Conservation (phyloP, 2,797 vertebrate species). For the Linurgus olivaceus region DNA sequence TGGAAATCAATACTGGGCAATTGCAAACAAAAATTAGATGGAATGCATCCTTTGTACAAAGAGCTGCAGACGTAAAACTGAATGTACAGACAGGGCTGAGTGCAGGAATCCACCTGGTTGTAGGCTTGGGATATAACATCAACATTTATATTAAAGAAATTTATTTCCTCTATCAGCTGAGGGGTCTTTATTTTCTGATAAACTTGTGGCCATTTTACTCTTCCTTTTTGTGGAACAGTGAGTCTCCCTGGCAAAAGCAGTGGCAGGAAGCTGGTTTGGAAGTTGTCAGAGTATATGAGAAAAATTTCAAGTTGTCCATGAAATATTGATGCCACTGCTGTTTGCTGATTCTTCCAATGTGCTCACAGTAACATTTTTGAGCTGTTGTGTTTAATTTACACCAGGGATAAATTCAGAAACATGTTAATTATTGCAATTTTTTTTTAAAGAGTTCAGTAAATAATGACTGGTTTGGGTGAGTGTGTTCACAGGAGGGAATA, state of each 20-base stretch:
- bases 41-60: neutral
- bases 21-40: neutral
- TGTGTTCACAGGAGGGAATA: neutral
- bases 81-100: neutral
- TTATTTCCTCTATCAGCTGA: neutral
- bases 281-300: neutral
- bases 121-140: neutral
- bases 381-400: neutral
- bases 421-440: accelerated
- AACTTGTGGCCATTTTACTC: neutral
- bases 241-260: neutral
- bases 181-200: neutral
- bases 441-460: neutral
- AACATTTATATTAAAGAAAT: neutral
- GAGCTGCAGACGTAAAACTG: neutral
- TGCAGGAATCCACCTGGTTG: neutral
- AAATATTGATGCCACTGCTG: neutral
- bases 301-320: neutral
- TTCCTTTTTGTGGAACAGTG: neutral
- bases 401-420: neutral
- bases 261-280: neutral
- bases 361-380: neutral
- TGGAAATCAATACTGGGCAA: neutral
- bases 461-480: neutral
- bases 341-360: neutral